Conservation (phyloP, 2,888 invertebrate species). For the Brachynemurus nebulosus region DNA sequence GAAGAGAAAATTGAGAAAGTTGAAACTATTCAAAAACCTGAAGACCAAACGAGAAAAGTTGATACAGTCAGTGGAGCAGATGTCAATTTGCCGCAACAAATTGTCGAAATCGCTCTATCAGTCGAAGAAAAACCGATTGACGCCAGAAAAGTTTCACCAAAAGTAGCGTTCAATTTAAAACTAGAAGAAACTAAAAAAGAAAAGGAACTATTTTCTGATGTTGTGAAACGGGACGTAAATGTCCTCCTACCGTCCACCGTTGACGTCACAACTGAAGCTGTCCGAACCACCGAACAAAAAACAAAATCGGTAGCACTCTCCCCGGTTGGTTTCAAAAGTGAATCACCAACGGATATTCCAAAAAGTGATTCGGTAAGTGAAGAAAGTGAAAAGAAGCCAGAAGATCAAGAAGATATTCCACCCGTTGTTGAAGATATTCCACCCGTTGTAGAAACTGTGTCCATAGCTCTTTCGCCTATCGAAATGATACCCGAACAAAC, state of each 20-base stretch:
- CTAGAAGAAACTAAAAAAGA: conserved; percentile 23
- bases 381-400: conserved; percentile 48
- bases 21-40: too few relatives aligned
- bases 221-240: conserved; percentile 26
- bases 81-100: conserved; percentile 26
- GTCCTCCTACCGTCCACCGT: conserved; percentile 22
- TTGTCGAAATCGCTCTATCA: conserved; percentile 27
- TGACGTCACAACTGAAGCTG: conserved; percentile 14
- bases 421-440: conserved; percentile 18
- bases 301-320: conserved; percentile 20
- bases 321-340: conserved; percentile 25
- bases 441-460: conserved; percentile 24
- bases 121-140: conserved; percentile 32
- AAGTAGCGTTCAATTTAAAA: conserved; percentile 25
- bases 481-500: conserved; percentile 11
- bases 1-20: conserved; percentile 8
- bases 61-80: too few relatives aligned
- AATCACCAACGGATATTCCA: conserved; percentile 25
- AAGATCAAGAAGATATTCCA: conserved; percentile 35
- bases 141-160: conserved; percentile 27
- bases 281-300: conserved; percentile 13
- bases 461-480: conserved; percentile 13
- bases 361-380: conserved; percentile 34
- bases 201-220: conserved; percentile 12
- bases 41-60: too few relatives aligned